Conservation (phyloP, 2,797 vertebrate genomes). For the Neostethus bicornis region DNA sequence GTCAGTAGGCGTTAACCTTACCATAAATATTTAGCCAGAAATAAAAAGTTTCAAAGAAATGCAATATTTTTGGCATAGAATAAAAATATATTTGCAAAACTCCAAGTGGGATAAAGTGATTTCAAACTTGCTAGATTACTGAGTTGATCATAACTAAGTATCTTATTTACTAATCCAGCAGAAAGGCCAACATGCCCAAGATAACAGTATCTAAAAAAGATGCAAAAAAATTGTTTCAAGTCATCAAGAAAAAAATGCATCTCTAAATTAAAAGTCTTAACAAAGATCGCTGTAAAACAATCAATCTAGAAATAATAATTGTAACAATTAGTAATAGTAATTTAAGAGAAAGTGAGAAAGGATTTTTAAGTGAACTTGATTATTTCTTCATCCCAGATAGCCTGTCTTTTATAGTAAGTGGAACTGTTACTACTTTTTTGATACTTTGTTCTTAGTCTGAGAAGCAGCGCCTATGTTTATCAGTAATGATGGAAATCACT, state of each 20-base stretch:
- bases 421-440: constrained; percentile 54
- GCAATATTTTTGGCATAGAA: neutral
- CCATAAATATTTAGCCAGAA: constrained; percentile 22
- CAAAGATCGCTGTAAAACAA: constrained; percentile 42
- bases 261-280: constrained; percentile 36
- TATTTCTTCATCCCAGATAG: constrained; percentile 18
- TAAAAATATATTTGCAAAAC: neutral
- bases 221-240: constrained; percentile 50
- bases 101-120: too few relatives aligned
- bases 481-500: constrained; percentile 75
- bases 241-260: constrained; percentile 55
- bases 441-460: constrained; percentile 53
- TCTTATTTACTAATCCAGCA: too few relatives aligned
- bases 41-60: constrained; percentile 1
- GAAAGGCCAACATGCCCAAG: too few relatives aligned
- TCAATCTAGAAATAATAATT: constrained; percentile 55
- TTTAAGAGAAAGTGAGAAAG: constrained; percentile 42
- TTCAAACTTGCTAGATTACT: too few relatives aligned
- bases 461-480: constrained; percentile 35
- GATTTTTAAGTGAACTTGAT: neutral
- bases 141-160: too few relatives aligned
- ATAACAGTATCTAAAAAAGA: too few relatives aligned
- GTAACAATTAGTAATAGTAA: constrained; percentile 48
- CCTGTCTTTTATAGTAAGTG: constrained; percentile 59
- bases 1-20: constrained; percentile 36